These are phyloP conservation scores for Pollenia amentaria DNA, from an alignment of 2,888 invertebrate genomes.

Conservation along the genomic window DNA sequence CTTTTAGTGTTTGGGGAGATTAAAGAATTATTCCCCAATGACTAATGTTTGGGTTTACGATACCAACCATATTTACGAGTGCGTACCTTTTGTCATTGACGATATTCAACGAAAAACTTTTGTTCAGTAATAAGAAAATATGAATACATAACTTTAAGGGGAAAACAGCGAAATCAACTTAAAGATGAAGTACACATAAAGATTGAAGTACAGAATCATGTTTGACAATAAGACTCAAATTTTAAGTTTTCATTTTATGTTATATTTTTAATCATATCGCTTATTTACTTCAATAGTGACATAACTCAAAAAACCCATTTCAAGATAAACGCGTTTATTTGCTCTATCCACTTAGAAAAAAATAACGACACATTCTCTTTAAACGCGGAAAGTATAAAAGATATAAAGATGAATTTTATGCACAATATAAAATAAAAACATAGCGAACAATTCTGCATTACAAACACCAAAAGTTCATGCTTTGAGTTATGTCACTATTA, in stretches of 20 bases:
- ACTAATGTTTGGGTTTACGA: constrained; percentile 63
- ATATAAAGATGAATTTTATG: no score
- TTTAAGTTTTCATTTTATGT: neutral
- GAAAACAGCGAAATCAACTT: constrained; percentile 27
- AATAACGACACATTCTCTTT: no score
- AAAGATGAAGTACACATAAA: neutral
- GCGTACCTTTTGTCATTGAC: neutral
- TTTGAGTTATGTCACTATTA: no score
- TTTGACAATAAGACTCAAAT: neutral
- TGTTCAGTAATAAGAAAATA: constrained; percentile 8
- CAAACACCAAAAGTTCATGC: no score
- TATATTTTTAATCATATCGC: no score
- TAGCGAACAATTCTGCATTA: no score
- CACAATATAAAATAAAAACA: no score
- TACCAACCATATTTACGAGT: constrained; percentile 37
- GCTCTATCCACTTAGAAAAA: no score
- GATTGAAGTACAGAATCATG: neutral
- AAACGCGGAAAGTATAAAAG: no score
- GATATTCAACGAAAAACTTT: constrained; percentile 9
- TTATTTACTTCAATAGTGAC: no score
- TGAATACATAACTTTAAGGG: neutral
- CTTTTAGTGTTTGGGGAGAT: constrained; percentile 64
- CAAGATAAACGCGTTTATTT: no score
- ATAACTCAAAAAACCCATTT: no score
- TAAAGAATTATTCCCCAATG: constrained; percentile 68